phyloP scores from a whole-genome alignment of 2,888 invertebrate genomes.

The Apodemia mormo region DNA sequence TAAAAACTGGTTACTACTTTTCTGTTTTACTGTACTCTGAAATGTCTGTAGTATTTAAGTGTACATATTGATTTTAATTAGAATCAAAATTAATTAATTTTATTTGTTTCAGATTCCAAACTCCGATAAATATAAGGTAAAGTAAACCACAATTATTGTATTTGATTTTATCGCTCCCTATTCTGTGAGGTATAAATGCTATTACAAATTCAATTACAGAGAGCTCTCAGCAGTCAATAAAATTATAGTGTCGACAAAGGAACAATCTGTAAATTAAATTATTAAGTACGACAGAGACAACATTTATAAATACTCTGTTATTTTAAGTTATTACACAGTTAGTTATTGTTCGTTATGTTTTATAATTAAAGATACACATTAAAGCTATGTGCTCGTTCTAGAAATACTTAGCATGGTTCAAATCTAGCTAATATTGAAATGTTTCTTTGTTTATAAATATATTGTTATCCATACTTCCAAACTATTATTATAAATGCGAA shows the following conservation, averaged over 20 bases:
- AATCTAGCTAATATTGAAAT: no score
- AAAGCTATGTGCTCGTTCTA: no score
- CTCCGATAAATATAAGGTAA: neutral
- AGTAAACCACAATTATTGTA: neutral
- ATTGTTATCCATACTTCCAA: no score
- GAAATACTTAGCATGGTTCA: no score
- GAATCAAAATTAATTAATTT: neutral
- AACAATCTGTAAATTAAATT: constrained; percentile 9
- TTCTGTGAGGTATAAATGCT: no score
- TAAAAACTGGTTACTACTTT: no score
- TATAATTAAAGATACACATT: neutral
- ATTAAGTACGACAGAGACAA: neutral
- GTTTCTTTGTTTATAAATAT: no score
- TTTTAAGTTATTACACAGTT: neutral
- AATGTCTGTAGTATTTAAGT: no score
- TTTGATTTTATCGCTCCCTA: neutral
- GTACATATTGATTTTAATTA: neutral
- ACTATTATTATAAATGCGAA: no score
- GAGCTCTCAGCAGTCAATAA: constrained; percentile 4
- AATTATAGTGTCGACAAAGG: constrained; percentile 4
- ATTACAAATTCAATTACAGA: neutral
- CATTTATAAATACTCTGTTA: neutral
- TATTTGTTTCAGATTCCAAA: neutral
- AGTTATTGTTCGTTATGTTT: neutral
- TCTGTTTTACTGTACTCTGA: no score